Evolutionary conservation across 2,113 vertebrate species (phyloP).

Genomic region (Petrocephalus zakoni): DNA sequence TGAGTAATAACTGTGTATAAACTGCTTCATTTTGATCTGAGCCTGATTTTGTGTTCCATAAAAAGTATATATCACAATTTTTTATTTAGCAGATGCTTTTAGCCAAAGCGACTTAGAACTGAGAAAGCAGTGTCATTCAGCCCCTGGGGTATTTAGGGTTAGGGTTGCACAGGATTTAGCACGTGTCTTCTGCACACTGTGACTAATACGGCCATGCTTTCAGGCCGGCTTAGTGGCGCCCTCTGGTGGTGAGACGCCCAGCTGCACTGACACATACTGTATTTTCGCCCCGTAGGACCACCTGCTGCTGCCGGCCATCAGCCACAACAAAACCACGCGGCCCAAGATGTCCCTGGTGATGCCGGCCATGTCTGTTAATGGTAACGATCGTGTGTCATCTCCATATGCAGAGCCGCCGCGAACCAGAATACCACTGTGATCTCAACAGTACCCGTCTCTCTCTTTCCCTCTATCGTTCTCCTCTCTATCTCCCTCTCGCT

Average conservation of each 20-base stretch:
- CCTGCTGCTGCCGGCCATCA: conserved; percentile 80
- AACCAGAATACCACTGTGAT: not conserved
- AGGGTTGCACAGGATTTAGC: not conserved
- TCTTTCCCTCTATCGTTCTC: not conserved
- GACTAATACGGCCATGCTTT: not conserved
- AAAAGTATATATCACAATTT: not conserved
- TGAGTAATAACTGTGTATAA: not conserved
- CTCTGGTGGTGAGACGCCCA: not conserved
- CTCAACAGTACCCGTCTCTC: not conserved
- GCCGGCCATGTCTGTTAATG: conserved; percentile 85
- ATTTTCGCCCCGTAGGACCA: conserved; percentile 66
- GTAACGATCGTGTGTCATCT: conserved; percentile 50
- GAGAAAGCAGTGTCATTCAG: not conserved
- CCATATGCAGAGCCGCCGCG: not conserved
- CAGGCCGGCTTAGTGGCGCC: not conserved
- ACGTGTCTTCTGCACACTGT: not conserved
- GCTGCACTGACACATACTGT: not conserved
- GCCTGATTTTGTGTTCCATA: not conserved
- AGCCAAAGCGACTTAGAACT: not conserved
- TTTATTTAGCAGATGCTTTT: not conserved
- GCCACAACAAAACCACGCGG: conserved; percentile 83
- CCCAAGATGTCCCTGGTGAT: conserved; percentile 91
- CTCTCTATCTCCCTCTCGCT: not conserved
- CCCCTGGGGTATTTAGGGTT: no score
- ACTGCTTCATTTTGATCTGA: not conserved